Percentiles rank a stretch among this genome's conserved stretches.
Evolutionary conservation across 2,888 invertebrate species (phyloP).

Genomic region (Agonopterix alstromeriana): DNA sequence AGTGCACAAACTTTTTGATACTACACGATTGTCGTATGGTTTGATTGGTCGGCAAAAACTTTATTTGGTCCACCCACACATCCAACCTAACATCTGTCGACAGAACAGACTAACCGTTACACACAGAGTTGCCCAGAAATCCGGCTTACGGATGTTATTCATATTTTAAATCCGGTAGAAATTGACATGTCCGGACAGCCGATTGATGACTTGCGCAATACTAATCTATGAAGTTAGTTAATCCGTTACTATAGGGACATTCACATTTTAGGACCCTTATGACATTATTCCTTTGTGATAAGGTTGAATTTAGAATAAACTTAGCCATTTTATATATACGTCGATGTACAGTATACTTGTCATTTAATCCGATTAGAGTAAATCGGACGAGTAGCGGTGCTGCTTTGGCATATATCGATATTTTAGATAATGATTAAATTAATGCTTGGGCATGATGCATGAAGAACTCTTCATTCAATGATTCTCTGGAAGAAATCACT

Average conservation of each 20-base stretch:
- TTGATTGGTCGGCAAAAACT: too few species aligned
- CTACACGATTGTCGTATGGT: too few species aligned
- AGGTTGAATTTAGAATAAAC: too few species aligned
- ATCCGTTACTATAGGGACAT: conserved; percentile 31
- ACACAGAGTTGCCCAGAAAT: conserved; percentile 30
- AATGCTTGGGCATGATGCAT: too few species aligned
- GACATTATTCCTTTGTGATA: not conserved
- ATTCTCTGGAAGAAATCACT: too few species aligned
- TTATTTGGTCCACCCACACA: too few species aligned
- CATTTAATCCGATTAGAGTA: conserved; percentile 59
- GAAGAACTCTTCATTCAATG: too few species aligned
- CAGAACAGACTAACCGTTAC: conserved; percentile 10
- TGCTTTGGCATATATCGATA: conserved; percentile 14
- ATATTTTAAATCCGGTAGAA: conserved; percentile 19
- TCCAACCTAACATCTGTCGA: too few species aligned
- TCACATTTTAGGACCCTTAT: too few species aligned
- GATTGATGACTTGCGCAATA: conserved; percentile 43
- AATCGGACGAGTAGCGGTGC: conserved; percentile 51
- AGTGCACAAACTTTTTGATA: too few species aligned
- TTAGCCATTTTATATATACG: conserved; percentile 3
- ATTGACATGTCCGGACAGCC: conserved; percentile 16
- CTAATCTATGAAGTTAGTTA: conserved; percentile 48
- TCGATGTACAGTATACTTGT: conserved; percentile 21
- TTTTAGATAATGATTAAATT: conserved; percentile 2
- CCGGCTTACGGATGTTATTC: conserved; percentile 47